Percentiles rank a stretch among this genome's conserved stretches.
Evolutionary conservation across 2,113 vertebrate species (phyloP).

Genomic region (Hiodon alosoides): DNA sequence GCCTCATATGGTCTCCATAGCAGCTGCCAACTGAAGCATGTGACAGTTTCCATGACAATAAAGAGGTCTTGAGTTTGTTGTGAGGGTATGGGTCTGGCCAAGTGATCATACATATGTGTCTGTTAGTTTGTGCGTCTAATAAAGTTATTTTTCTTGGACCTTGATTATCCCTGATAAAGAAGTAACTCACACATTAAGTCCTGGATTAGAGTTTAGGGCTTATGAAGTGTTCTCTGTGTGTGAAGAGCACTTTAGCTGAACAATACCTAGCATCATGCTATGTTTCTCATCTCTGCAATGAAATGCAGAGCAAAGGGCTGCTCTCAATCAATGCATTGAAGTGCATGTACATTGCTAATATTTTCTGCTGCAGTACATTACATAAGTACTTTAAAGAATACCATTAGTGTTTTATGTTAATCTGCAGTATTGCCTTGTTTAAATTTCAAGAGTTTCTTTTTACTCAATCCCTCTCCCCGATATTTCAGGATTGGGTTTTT

Average conservation of each 20-base stretch:
- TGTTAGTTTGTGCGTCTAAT: conserved; percentile 15
- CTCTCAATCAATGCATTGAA: background rate
- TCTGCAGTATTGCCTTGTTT: conserved; percentile 11
- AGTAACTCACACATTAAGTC: background rate
- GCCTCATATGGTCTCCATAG: conserved; percentile 56
- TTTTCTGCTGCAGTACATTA: conserved; percentile 45
- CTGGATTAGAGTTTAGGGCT: background rate
- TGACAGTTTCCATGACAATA: conserved; percentile 51
- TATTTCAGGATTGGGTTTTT: conserved; percentile 63
- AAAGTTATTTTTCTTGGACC: conserved; percentile 4
- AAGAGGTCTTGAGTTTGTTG: conserved; percentile 18
- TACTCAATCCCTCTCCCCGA: background rate
- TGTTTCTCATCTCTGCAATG: background rate
- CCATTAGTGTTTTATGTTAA: conserved; percentile 38
- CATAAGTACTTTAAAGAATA: conserved; percentile 42
- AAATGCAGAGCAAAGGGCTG: background rate
- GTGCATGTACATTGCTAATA: conserved; percentile 29
- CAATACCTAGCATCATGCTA: background rate
- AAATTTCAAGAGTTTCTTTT: background rate
- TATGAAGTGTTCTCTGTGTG: background rate
- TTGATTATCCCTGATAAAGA: background rate
- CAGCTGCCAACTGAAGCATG: conserved; percentile 50
- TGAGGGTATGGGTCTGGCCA: conserved; percentile 1
- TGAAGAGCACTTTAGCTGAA: background rate
- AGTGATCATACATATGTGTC: conserved; percentile 5